Base-by-base conservation (phyloP, 2,113 vertebrate genomes). In the Scytalopus superciliaris region DNA sequence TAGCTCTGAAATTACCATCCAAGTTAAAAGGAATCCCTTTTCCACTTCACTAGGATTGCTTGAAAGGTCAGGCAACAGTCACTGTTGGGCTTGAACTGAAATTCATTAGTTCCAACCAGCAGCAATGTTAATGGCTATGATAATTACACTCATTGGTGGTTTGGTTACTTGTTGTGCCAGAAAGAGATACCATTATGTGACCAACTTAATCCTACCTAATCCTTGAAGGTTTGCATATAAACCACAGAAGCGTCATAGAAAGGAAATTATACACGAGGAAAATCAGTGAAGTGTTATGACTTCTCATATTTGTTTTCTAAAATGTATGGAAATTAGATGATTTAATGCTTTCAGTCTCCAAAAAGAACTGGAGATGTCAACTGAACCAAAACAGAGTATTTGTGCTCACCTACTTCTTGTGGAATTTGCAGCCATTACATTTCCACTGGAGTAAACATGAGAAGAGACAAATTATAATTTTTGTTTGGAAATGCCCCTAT, bases 81-180 rank as follows among this genome's bases (percentile, higher is more conserved):
- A 76, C 82, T 92, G 70, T 40, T 88, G 88, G 73, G 88, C 42
- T 86, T 7, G 0, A 44, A 56, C 16, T 92, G 92, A 94, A 96
- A 96, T 96, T 96, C 64, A 89, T 97, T 94, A 90, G 73, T 86
- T 96, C 67, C 79, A 95, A 91, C 18, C 73, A 95, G 89, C 64
- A 95, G 89, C 77, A 73, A 59, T 85, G 72, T 52, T 96, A 97
- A 96, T 86, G 28, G 82, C 55, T 87, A 87, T 10, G 23, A 55
- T 94, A 96, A 97, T 33, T 92, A 87, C 16, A 49, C 66, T 92
- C 84, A 72, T 44, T 86, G 93, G 70, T 81, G 69, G 68, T 74
- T 87, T 62, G 90, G 79, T 80, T 85, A 80, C 62, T 88, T 87
- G 3, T 76, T 56, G 74, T 67, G 93, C 79, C 79, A 96, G 76